Percentiles rank a stretch among this genome's conserved stretches.
Conservation (phyloP, 2,113 vertebrate genomes). For the Hippocampus zosterae region DNA sequence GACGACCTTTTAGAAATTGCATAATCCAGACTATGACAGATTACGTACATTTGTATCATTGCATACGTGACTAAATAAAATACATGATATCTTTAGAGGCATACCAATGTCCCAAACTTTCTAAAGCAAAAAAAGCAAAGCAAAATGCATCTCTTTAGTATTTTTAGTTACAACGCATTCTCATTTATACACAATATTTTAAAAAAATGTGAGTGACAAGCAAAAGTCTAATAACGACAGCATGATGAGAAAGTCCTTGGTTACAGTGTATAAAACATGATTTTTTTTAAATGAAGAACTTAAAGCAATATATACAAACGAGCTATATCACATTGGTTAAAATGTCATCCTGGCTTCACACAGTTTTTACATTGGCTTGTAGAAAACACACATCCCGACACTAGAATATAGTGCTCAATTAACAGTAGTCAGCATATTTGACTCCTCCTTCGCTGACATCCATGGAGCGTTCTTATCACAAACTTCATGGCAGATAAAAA, state of each 20-base stretch:
- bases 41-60: slow-evolving; percentile 4
- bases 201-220: slow-evolving; percentile 4
- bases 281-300: slow-evolving; percentile 22
- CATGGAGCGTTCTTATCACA: slow-evolving; percentile 6
- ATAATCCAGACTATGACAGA: background rate
- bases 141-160: slow-evolving; percentile 14
- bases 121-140: slow-evolving; percentile 1
- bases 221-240: slow-evolving; percentile 12
- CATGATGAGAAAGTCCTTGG: slow-evolving; percentile 6
- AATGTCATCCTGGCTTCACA: slow-evolving; percentile 1
- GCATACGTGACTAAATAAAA: slow-evolving; percentile 15
- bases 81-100: background rate
- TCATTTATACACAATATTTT: slow-evolving; percentile 16
- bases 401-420: slow-evolving; percentile 22
- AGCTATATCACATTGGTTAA: background rate
- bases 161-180: slow-evolving; percentile 33
- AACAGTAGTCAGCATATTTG: slow-evolving; percentile 8
- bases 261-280: slow-evolving; percentile 34
- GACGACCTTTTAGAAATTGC: slow-evolving; percentile 5
- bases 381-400: slow-evolving; percentile 16
- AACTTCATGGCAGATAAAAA: slow-evolving; percentile 13
- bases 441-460: slow-evolving; percentile 17
- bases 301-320: slow-evolving; percentile 52
- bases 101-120: slow-evolving; percentile 17
- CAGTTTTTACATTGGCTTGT: slow-evolving; percentile 2